Conservation (phyloP, 2,797 vertebrate genomes). For the Microchirus variegatus region DNA sequence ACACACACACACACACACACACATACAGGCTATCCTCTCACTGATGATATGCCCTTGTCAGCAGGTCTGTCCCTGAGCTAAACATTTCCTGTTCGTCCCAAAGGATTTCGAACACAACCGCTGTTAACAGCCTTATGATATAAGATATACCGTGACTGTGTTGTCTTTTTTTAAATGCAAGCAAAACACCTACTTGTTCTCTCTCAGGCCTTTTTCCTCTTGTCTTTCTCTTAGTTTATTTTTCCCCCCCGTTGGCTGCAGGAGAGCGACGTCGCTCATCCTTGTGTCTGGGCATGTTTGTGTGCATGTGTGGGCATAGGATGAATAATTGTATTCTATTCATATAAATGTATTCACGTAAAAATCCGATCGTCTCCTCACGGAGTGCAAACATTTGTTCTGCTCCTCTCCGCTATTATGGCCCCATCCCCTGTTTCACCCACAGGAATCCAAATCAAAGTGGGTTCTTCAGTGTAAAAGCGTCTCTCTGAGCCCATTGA, state of each 20-base stretch:
- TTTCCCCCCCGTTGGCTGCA: no score
- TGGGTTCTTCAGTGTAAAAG: conserved; percentile 45
- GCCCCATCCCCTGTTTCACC: conserved; percentile 34
- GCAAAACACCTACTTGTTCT: not conserved
- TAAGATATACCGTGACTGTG: not conserved
- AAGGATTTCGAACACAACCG: conserved; percentile 52
- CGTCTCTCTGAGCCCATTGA: conserved; percentile 41
- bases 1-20: conserved; percentile 4
- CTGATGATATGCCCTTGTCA: conserved; percentile 63
- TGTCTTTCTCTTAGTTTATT: no score
- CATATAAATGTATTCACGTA: no score
- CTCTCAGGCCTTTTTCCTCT: not conserved
- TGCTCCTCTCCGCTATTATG: conserved; percentile 25
- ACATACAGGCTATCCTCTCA: conserved; percentile 1
- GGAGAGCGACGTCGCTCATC: no score
- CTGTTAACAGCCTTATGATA: conserved; percentile 15
- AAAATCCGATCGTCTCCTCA: not conserved
- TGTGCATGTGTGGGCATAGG: no score
- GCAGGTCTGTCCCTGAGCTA: conserved; percentile 65
- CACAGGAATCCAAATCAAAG: conserved; percentile 62
- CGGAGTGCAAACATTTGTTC: not conserved
- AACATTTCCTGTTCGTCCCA: conserved; percentile 63
- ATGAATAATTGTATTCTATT: no score
- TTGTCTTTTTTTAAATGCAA: not conserved
- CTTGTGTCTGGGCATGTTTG: no score